phyloP scores from a whole-genome alignment of 2,797 vertebrate genomes.

The Emys orbicularis region DNA sequence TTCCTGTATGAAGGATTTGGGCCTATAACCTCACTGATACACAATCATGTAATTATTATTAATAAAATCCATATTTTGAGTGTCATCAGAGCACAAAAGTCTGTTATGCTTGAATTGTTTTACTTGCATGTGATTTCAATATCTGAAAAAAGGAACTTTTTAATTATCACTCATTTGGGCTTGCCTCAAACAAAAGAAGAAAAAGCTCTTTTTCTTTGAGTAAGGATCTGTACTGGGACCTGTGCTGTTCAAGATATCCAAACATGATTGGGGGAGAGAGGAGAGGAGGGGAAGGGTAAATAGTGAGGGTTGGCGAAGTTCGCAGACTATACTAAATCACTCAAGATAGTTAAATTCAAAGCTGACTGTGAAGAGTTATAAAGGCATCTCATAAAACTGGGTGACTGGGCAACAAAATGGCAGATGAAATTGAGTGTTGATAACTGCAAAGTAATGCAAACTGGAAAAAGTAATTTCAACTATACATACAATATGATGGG shows the following conservation, averaged over 20 bases:
- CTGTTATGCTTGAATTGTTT: not conserved
- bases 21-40: conserved; percentile 8
- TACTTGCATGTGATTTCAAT: not conserved
- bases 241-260: not conserved
- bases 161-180: not conserved
- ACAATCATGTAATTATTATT: conserved; percentile 19
- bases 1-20: conserved; percentile 45
- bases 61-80: not conserved
- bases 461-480: not conserved
- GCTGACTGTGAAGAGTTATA: not conserved
- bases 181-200: rapidly evolving
- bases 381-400: not conserved
- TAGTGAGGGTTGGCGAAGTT: not conserved
- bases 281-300: not conserved
- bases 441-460: not conserved
- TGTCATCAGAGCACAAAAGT: not conserved
- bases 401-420: not conserved
- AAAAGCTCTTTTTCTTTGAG: not conserved
- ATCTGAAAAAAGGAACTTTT: not conserved
- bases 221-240: not conserved
- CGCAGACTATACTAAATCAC: not conserved
- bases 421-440: not conserved
- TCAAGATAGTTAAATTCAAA: not conserved
- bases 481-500: not conserved
- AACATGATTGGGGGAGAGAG: not conserved